phyloP scores from a whole-genome alignment of 2,797 vertebrate species.

The Hirundo rustica region DNA sequence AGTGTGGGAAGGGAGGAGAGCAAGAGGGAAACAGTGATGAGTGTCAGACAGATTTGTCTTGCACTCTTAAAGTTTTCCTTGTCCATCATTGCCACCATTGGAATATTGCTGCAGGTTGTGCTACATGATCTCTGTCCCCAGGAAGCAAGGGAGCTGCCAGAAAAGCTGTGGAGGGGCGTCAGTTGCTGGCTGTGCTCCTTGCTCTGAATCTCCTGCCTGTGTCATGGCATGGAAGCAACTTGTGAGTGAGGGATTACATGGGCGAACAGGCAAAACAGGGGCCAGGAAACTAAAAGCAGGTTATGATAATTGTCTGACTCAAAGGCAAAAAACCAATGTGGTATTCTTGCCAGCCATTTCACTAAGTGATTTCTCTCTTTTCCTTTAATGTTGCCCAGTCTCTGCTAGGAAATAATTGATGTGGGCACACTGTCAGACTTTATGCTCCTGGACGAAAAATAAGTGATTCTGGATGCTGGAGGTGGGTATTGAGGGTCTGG shows the following conservation, averaged over 20 bases:
- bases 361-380: not conserved
- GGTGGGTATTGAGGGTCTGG: too few species aligned
- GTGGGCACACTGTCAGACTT: not conserved
- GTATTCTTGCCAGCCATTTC: not conserved
- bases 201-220: not conserved
- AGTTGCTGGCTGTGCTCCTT: not conserved
- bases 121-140: fast-evolving
- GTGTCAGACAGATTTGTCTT: not conserved
- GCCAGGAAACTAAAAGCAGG: not conserved
- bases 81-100: fast-evolving
- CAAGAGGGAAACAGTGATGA: not conserved
- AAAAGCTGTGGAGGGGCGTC: not conserved
- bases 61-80: not conserved
- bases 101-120: not conserved
- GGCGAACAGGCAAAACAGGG: not conserved
- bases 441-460: not conserved
- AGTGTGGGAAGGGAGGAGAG: not conserved
- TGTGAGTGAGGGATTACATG: not conserved
- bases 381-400: not conserved
- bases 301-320: not conserved
- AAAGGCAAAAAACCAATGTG: fast-evolving
- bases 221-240: not conserved
- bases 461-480: not conserved
- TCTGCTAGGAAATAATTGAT: not conserved
- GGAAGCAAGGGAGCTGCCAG: not conserved